Base-by-base conservation (phyloP, 1,140 invertebrate species). In the Drosophila neocordata region DNA sequence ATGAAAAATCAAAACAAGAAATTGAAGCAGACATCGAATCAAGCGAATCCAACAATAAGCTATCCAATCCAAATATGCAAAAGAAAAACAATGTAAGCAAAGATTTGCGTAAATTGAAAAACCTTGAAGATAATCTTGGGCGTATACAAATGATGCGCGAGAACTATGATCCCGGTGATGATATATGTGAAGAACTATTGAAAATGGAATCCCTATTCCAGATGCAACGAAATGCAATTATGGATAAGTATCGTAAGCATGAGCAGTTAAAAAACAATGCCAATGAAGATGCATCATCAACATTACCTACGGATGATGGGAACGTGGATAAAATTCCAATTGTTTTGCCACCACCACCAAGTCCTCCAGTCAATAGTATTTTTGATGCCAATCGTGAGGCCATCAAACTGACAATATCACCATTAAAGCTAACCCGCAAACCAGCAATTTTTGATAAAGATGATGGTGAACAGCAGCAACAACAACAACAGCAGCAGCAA, bases 91-190 rank as follows among this genome's bases (percentile, higher is more conserved):
- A 74, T 37, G 85, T 89, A 0, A 89, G 85, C 31, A 78, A 76
- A 20, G 90, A 91, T 57, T 61, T 91, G 44, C 82, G 88, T n/a
- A 88, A 87, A 34, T 61, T 91, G 0, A 88, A 90, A 55, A 90
- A 67, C 9, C 72, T 91, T 0, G 90, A 91, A 37, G 87, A 82
- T 18, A 91, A 91, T 58, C 48, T 91, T 12, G 73, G 78, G 7
- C 84, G 90, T 55, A 91, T 91, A 57, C 90, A 91, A 59, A 91
- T 79, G 80, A 91, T 91, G 90, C 77, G 90, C 0, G 87, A 90
- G 18, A 90, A 85, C 55, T 91, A 83, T 41, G 90, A 91, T 61
- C 79, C 87, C 0, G 83, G 75, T 1, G 90, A 91, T 64, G 90
- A 91, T 41, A 81, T 91, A 7, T 83, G 77, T 52, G 87, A 90